These are phyloP conservation scores for Pangasianodon hypophthalmus DNA, from an alignment of 2,113 vertebrate genomes.

Conservation along the genomic window DNA sequence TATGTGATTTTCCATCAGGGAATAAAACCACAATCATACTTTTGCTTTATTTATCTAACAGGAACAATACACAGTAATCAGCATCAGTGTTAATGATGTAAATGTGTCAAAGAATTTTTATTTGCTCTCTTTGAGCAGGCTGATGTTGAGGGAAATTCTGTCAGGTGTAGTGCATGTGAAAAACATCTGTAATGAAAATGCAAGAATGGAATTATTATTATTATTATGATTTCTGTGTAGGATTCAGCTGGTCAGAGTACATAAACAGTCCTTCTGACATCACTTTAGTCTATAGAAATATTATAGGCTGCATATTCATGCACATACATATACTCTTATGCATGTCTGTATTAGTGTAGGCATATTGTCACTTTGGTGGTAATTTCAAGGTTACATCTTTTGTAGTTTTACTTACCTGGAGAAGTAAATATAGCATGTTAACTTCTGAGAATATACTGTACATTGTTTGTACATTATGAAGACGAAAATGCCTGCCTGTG, in stretches of 20 bases:
- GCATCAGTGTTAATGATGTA: not conserved
- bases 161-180: not conserved
- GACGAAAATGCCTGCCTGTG: not conserved
- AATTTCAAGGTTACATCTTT: not conserved
- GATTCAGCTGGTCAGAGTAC: not conserved
- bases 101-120: not conserved
- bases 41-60: not conserved
- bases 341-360: not conserved
- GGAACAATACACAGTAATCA: not conserved
- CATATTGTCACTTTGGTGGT: not conserved
- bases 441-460: not conserved
- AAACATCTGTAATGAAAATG: not conserved
- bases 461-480: not conserved
- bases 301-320: not conserved
- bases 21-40: not conserved
- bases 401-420: not conserved
- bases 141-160: not conserved
- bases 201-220: not conserved
- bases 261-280: not conserved
- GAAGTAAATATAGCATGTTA: not conserved
- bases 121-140: not conserved
- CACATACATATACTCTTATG: too few species aligned
- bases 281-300: not conserved
- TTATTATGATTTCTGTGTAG: not conserved
- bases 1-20: not conserved